Conservation (phyloP, 2,113 vertebrate species). For the Alexandromys fortis region DNA sequence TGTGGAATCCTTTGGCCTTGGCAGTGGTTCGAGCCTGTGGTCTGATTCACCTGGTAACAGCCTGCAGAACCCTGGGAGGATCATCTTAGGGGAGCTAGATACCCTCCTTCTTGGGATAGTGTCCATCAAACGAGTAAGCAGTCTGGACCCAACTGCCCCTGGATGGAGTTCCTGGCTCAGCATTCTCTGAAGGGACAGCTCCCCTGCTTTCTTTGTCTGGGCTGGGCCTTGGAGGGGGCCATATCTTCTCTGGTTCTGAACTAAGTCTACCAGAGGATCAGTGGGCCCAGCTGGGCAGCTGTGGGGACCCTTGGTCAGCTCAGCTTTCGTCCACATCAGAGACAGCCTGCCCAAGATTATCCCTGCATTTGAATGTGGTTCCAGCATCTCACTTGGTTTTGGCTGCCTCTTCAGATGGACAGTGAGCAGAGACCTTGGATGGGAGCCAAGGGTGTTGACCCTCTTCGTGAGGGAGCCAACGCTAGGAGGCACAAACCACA, state of each 20-base stretch:
- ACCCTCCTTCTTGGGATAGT: not conserved
- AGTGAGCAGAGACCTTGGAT: conserved; percentile 81
- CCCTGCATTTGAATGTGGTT: conserved; percentile 71
- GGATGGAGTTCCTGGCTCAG: not conserved
- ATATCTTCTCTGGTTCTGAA: conserved; percentile 65
- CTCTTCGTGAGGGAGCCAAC: conserved; percentile 72
- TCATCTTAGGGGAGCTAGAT: not conserved
- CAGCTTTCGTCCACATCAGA: conserved; percentile 81
- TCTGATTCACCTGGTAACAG: not conserved
- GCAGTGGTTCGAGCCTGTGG: conserved; percentile 16
- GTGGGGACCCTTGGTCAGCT: conserved; percentile 79
- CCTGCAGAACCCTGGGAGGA: not conserved
- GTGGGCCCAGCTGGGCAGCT: conserved; percentile 66
- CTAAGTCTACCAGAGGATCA: conserved; percentile 54
- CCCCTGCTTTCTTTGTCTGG: not conserved
- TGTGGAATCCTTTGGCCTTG: conserved; percentile 42
- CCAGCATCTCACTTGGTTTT: conserved; percentile 81
- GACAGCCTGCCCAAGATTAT: conserved; percentile 75
- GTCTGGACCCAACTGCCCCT: not conserved
- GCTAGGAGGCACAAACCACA: conserved; percentile 66
- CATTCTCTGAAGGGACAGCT: conserved; percentile 1
- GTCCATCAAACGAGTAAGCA: not conserved
- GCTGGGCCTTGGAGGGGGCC: conserved; percentile 17
- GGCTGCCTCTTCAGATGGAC: conserved; percentile 82
- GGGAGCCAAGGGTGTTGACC: conserved; percentile 78